phyloP scores from a whole-genome alignment of 2,113 vertebrate species.

The Phalacrocorax carbo region DNA sequence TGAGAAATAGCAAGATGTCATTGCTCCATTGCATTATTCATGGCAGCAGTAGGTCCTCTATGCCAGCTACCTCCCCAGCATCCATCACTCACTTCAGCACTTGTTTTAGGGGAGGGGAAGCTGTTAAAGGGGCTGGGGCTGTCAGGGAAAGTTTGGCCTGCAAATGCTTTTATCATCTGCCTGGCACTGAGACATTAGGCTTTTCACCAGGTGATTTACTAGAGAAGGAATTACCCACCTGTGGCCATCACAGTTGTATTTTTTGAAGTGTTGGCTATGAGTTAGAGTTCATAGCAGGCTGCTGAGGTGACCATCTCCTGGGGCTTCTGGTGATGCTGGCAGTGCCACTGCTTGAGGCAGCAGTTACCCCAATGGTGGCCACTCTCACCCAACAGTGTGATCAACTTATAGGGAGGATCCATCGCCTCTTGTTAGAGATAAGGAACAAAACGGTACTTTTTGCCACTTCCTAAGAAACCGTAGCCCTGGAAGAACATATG shows the following conservation, averaged over 20 bases:
- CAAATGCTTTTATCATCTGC: neutral
- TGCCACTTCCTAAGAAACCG: neutral
- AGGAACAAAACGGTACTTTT: neutral
- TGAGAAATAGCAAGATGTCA: neutral
- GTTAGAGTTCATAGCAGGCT: neutral
- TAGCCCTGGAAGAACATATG: no score
- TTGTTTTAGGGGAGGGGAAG: neutral
- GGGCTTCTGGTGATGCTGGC: neutral
- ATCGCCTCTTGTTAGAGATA: neutral
- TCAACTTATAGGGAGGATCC: neutral
- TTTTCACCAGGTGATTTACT: neutral
- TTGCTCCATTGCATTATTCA: neutral
- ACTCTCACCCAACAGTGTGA: rapidly evolving
- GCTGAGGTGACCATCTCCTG: neutral
- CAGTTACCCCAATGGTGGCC: no score
- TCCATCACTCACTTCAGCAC: neutral
- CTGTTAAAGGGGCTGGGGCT: neutral
- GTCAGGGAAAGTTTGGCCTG: neutral
- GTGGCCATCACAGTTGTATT: neutral
- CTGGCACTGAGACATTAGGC: neutral
- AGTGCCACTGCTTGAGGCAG: neutral
- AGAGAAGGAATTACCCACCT: neutral
- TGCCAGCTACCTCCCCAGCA: neutral
- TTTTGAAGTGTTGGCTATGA: neutral
- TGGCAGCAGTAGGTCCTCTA: neutral